phyloP scores from a whole-genome alignment of 2,113 vertebrate species.

The Nansenia antarctica region DNA sequence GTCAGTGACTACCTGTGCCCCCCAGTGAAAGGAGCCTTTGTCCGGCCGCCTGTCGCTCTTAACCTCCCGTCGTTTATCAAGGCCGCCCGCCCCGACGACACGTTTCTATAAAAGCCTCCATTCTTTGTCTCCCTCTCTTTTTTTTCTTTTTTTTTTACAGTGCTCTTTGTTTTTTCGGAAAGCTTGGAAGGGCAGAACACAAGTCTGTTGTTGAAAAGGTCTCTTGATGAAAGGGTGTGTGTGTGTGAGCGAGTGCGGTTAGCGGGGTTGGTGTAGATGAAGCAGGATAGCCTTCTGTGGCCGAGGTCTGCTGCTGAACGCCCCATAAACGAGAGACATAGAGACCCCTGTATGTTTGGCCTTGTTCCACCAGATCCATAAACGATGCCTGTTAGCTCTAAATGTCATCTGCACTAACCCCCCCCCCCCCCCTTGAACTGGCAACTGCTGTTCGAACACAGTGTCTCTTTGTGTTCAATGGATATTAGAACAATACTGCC shows the following conservation, averaged over 20 bases:
- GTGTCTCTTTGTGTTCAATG: too few relatives aligned
- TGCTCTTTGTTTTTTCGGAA: conserved; percentile 33
- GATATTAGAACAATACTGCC: neutral
- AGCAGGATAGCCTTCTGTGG: conserved; percentile 1
- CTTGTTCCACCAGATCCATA: neutral
- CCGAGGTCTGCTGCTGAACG: conserved; percentile 24
- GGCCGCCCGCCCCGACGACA: conserved; percentile 47
- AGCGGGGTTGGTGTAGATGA: neutral
- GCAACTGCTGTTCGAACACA: too few relatives aligned
- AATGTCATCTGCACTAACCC: too few relatives aligned
- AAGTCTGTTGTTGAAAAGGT: conserved; percentile 24
- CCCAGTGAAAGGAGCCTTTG: conserved; percentile 63
- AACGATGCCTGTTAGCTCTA: too few relatives aligned
- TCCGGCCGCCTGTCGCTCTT: conserved; percentile 29
- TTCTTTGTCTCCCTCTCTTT: conserved; percentile 35
- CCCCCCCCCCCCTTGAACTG: too few relatives aligned
- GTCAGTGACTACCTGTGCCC: conserved; percentile 45
- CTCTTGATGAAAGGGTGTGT: neutral
- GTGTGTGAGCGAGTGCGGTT: conserved; percentile 17
- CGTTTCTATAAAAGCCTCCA: conserved; percentile 31
- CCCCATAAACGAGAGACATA: neutral
- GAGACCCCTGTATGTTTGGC: neutral
- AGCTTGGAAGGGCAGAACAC: conserved; percentile 12
- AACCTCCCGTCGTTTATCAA: conserved; percentile 47
- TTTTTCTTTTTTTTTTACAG: conserved; percentile 12